Conservation (phyloP, 2,888 invertebrate species). For the Mimachlamys varia region DNA sequence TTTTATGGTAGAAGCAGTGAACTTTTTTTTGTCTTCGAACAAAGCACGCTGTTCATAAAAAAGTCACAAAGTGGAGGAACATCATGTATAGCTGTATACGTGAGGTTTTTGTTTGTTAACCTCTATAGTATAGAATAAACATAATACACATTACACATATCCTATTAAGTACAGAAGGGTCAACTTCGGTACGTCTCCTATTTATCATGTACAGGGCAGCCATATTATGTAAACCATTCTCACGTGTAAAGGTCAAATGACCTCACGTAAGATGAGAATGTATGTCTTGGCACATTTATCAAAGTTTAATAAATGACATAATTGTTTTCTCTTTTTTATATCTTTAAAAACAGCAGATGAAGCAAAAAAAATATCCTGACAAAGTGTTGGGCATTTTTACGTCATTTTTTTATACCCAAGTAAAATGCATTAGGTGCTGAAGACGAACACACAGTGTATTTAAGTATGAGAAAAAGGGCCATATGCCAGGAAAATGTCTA, state of each 20-base stretch:
- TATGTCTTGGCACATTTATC: neutral
- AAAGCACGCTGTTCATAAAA: too few relatives aligned
- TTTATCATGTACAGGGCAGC: neutral
- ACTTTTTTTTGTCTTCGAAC: too few relatives aligned
- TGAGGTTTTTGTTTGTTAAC: neutral
- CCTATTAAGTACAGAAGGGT: neutral
- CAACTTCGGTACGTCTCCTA: neutral
- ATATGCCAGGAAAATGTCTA: slow-evolving; percentile 44
- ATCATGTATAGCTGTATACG: too few relatives aligned
- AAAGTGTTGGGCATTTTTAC: neutral
- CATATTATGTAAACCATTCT: neutral
- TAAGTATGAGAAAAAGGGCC: slow-evolving; percentile 17
- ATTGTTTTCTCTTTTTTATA: slow-evolving; percentile 15
- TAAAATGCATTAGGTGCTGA: slow-evolving; percentile 14
- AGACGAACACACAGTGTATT: neutral
- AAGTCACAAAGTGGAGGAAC: too few relatives aligned
- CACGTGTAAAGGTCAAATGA: neutral
- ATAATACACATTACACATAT: neutral
- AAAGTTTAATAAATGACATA: neutral
- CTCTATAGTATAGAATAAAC: neutral
- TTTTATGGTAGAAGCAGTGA: too few relatives aligned
- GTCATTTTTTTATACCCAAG: neutral
- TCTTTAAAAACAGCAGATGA: slow-evolving; percentile 28
- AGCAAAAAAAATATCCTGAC: slow-evolving; percentile 5
- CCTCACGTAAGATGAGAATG: neutral